Evolutionary conservation across 2,888 invertebrate species (phyloP), one percentile per base, ranked within the genome.

Genomic region (Elysia crispata): DNA sequence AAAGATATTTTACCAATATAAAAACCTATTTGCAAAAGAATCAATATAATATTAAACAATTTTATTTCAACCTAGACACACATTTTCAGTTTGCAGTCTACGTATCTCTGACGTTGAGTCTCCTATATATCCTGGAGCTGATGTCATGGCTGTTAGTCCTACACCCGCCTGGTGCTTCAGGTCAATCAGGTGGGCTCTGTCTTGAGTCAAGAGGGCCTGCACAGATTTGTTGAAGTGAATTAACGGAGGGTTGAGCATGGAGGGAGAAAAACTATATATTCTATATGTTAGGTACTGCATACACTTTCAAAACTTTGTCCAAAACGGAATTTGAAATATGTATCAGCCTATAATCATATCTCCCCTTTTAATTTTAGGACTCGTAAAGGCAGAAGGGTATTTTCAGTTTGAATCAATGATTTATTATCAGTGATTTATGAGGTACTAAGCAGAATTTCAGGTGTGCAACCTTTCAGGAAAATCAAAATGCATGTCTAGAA

Each of bases 41-140:
- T 66, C 18, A 1, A 23, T 15, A 25, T 0, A 20, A 57, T 11
- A 28, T 23, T 23, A 25, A 57, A 23, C 20, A 25, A 25, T 41
- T 41, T 3, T 41, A 41, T 41, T 6, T 6, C 3, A 41, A 41
- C 3, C 13, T 18, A 30, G 31, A 78, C 86, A 83, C 86, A 91
- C 91, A 87, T 90, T 91, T 84, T 91, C 91, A 33, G 89, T 89
- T 82, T 91, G 89, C 49, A 91, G 81, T 49, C 85, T 82, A 11
- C 87, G 84, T 25, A 90, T 82, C 67, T 90, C 89, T 41, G 89
- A 88, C 30, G 85, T 83, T 5, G 85, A 83, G 81, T 90, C 88
- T 6, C 85, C 85, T 8, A 86, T 81, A 70, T 87, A 86, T 41
- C n/a, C 60, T 1, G 86, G 85, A 73, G 86, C 86, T 28, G 77